A percentile compares a stretch with the other conserved stretches of the same genome.
These are phyloP conservation scores for Nycticorax nycticorax DNA, from an alignment of 2,113 vertebrate genomes.

Conservation along the genomic window DNA sequence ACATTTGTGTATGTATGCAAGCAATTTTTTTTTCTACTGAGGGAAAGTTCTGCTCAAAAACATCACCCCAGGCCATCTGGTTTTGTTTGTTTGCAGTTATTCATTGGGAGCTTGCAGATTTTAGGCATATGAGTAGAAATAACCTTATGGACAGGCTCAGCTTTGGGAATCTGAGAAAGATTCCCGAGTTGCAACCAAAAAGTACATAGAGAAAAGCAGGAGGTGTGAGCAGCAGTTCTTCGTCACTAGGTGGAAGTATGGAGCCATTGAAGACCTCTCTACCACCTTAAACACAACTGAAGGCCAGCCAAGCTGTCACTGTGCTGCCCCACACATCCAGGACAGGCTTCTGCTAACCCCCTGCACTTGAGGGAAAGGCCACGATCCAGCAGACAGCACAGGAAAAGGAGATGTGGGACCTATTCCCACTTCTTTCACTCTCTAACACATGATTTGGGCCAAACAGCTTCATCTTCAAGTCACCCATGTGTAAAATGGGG, in stretches of 20 bases:
- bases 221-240: neutral
- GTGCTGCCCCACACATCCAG: neutral
- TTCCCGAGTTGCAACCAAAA: neutral
- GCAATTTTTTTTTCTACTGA: neutral
- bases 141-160: accelerated
- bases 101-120: neutral
- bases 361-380: neutral
- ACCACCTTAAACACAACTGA: accelerated
- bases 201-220: neutral
- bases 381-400: neutral
- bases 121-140: neutral
- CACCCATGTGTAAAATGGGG: accelerated
- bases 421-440: neutral
- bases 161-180: neutral
- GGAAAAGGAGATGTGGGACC: neutral
- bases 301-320: accelerated
- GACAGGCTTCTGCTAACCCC: accelerated
- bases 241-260: slow-evolving; percentile 44
- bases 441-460: accelerated
- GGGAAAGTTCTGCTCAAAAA: neutral
- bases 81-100: neutral
- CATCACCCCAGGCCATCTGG: accelerated
- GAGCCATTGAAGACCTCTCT: neutral
- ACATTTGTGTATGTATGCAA: accelerated
- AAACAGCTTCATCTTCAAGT: neutral